Evolutionary conservation across 2,113 vertebrate species (phyloP), one percentile per base, ranked within the genome.

Genomic region (Cettia cetti): DNA sequence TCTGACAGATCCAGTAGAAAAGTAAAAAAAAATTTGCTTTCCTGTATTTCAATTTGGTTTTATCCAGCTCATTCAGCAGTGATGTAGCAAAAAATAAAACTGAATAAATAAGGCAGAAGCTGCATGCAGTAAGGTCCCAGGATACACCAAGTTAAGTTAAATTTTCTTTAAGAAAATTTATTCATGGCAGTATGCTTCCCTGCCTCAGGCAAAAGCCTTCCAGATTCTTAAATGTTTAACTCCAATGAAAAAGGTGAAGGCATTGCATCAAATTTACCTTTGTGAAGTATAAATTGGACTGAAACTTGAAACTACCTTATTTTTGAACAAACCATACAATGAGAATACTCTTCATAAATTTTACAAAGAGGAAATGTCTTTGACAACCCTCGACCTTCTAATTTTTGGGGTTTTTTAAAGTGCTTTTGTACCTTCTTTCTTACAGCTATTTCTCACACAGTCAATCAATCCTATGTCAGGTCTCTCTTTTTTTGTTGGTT

Each of bases 141-240:
- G 19, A 79, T 80, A 81, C 9, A 81, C 21, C 8, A 81, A 92
- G 56, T 86, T 93, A 64, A 92, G 82, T 60, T 74, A 84, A 45
- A 86, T 93, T 92, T 96, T 96, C 88, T 89, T 89, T 86, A 75
- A 86, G 90, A 82, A 92, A 93, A 94, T 66, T 6, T 81, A 81
- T 91, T 90, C 44, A 28, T 54, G 56, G 37, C 57, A 79, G 49
- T 90, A 76, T 39, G 69, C 37, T 76, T 84, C 52, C 37, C 23
- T 89, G 90, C 57, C 76, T 60, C 4, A 0, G 69, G 80, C 80
- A 83, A 93, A 18, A 83, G 54, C 44, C 68, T 92, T 92, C 60
- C 50, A 49, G 26, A 66, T 81, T 83, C 87, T 39, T 42, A 86
- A 86, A 61, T 84, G 49, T 66, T 84, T 81, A 93, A 66, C 35